Evolutionary conservation across 2,888 invertebrate genomes (phyloP), one percentile per base, ranked within the genome.

Genomic region (Coenonympha arcania): DNA sequence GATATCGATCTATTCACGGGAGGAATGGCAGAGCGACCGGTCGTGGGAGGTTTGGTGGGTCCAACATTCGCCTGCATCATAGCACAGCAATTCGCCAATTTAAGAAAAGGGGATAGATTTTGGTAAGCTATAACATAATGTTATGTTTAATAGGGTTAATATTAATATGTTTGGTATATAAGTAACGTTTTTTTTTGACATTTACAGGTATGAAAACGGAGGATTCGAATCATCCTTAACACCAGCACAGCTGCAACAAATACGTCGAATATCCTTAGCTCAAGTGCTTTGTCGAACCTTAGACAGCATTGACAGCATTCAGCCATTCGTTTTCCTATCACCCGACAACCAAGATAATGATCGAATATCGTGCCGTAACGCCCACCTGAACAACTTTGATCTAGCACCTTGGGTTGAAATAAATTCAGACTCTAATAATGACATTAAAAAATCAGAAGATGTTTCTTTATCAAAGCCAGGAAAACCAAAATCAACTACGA

Each of bases 61-160:
- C 95, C 95, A 0, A 94, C 94, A 0, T 95, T 95, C 63, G 94
- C 94, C 20, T 96, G 95, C 68, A 93, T 96, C 48, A 92, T 95
- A 37, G 95, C 94, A 0, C 93, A 94, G 64, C 95, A 95, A 73
- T 95, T 95, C 67, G 87, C 90, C 6, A 92, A 93, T 66, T 78
- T 94, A 1, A 89, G 93, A 1, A 91, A 90, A 68, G 94, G 94
- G 9, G 93, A 94, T 70, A 82, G 93, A 52, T 93, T 94, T 71
- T 93, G 93, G 93, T 87, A 66, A 71, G 67, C 49, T 6, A 9
- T 13, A n/a, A n/a, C n/a, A n/a, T n/a, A n/a, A n/a, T n/a, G n/a
- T n/a, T n/a, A n/a, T n/a, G n/a, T n/a, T n/a, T n/a, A n/a, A n/a
- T n/a, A n/a, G n/a, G n/a, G n/a, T n/a, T n/a, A n/a, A n/a, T n/a